Percentiles rank a stretch among this genome's conserved stretches.
These are phyloP conservation scores for Agonopterix heracliana DNA, from an alignment of 2,888 invertebrate genomes.

Conservation along the genomic window DNA sequence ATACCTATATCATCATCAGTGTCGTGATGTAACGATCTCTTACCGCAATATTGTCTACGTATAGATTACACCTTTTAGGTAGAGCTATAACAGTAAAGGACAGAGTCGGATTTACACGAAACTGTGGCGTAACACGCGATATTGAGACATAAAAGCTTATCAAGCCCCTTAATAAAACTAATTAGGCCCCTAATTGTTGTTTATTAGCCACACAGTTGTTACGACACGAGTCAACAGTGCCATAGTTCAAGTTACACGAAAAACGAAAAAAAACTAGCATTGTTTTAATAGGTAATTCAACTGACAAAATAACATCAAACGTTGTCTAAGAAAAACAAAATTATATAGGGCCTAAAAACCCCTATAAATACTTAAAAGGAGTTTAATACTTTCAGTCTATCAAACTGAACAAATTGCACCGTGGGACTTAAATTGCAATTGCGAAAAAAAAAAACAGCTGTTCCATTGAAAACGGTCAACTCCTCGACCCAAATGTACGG, in stretches of 20 bases:
- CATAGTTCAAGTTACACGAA: conserved; percentile 24
- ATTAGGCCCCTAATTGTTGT: conserved; percentile 58
- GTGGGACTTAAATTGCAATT: too few relatives aligned
- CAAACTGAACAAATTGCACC: too few relatives aligned
- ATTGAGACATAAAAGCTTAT: conserved; percentile 60
- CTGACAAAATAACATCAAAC: too few relatives aligned
- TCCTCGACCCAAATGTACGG: too few relatives aligned
- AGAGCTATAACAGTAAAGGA: conserved; percentile 10
- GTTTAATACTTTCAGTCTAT: too few relatives aligned
- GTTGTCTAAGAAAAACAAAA: too few relatives aligned
- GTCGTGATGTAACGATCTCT: too few relatives aligned
- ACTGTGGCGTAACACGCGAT: conserved; percentile 52
- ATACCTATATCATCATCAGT: too few relatives aligned
- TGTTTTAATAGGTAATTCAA: neutral
- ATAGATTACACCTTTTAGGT: neutral
- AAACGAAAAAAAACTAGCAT: conserved; percentile 18
- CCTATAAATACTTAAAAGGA: too few relatives aligned
- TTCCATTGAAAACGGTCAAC: too few relatives aligned
- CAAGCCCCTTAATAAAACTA: conserved; percentile 50
- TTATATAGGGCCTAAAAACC: too few relatives aligned
- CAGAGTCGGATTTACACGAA: conserved; percentile 41
- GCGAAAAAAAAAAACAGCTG: too few relatives aligned
- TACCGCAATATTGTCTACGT: neutral
- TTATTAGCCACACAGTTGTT: conserved; percentile 40
- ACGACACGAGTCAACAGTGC: conserved; percentile 31